phyloP scores from a whole-genome alignment of 2,113 vertebrate genomes.

The Lasiurus borealis region DNA sequence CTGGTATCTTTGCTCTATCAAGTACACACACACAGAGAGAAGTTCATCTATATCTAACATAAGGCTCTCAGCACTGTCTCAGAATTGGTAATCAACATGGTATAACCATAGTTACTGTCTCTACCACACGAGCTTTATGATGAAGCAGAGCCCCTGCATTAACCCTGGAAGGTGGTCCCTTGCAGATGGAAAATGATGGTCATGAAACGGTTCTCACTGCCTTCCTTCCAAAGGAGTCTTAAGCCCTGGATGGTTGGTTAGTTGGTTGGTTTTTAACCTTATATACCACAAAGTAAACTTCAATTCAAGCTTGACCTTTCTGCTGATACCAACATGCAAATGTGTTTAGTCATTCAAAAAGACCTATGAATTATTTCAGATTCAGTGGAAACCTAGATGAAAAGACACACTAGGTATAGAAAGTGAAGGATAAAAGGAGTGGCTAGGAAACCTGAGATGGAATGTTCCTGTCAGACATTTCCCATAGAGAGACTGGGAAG shows the following conservation, averaged over 20 bases:
- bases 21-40: neutral
- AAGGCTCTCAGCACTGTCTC: neutral
- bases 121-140: neutral
- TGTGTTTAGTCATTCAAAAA: conserved; percentile 18
- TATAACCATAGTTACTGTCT: neutral
- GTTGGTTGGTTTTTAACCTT: neutral
- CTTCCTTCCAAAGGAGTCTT: neutral
- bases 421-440: conserved; percentile 1
- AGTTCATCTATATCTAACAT: neutral
- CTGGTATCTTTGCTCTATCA: neutral
- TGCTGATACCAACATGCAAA: conserved; percentile 29
- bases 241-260: neutral
- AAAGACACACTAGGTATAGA: neutral
- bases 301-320: conserved; percentile 27
- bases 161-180: neutral
- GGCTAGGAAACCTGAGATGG: neutral
- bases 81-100: neutral
- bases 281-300: neutral
- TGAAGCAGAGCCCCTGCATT: neutral
- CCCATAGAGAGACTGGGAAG: neutral
- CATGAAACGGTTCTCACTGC: neutral
- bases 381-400: neutral
- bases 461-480: neutral
- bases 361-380: neutral
- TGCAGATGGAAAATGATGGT: neutral